A percentile compares a stretch with the other conserved stretches of the same genome.
Conservation (phyloP, 2,797 vertebrate species). For the Potorous gilbertii region DNA sequence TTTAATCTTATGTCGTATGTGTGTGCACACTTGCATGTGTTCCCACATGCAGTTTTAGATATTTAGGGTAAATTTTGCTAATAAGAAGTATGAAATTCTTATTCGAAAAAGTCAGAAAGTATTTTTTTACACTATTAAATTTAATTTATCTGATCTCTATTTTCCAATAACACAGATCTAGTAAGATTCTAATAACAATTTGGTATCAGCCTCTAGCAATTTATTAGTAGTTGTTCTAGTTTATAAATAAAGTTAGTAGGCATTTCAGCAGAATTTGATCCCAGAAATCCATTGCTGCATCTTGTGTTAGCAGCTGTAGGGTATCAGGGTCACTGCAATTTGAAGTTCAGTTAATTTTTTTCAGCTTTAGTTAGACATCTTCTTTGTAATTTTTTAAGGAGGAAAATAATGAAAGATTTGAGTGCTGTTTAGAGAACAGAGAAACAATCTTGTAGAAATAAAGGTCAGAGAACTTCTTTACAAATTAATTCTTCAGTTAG, state of each 20-base stretch:
- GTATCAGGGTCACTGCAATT: constrained; percentile 50
- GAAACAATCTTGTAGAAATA: background rate
- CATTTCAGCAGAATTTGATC: constrained; percentile 64
- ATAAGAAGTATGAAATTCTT: constrained; percentile 1
- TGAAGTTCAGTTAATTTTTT: constrained; percentile 72
- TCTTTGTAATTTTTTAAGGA: constrained; percentile 53
- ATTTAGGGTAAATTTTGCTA: constrained; percentile 13
- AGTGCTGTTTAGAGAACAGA: constrained; percentile 45
- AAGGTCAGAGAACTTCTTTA: no score
- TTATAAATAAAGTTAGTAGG: constrained; percentile 40
- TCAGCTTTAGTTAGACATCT: constrained; percentile 74
- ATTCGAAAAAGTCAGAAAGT: background rate
- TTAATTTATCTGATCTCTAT: constrained; percentile 28
- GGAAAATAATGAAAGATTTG: constrained; percentile 38
- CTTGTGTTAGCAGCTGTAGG: constrained; percentile 54
- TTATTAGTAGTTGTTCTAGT: constrained; percentile 53
- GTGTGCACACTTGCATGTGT: no score
- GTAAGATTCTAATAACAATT: constrained; percentile 61
- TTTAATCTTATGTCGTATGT: background rate
- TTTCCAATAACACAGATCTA: constrained; percentile 24
- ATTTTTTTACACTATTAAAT: background rate
- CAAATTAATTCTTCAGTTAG: background rate
- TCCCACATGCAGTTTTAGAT: background rate
- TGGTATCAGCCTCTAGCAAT: constrained; percentile 47
- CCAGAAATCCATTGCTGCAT: constrained; percentile 55